Conservation (phyloP, 2,113 vertebrate species). For the Pelecanoides urinatrix region DNA sequence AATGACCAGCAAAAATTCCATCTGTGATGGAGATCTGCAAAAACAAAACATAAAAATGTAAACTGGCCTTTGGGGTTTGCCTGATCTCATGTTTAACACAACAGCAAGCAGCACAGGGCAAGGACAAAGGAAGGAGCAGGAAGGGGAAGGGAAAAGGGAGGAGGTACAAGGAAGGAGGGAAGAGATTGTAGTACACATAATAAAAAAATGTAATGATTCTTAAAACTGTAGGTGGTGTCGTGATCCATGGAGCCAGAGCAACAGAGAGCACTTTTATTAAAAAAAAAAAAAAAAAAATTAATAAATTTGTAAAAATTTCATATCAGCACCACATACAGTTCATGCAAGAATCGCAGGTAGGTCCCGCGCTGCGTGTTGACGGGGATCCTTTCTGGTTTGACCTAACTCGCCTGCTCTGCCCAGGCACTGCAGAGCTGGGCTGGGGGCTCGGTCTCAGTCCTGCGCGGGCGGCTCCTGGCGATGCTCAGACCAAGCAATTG, state of each 20-base stretch:
- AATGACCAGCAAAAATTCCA: constrained; percentile 78
- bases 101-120: constrained; percentile 14
- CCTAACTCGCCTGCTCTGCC: neutral
- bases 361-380: neutral
- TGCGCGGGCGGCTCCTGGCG: neutral
- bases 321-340: neutral
- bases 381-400: neutral
- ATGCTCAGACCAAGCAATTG: neutral
- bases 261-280: constrained; percentile 68
- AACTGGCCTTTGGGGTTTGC: constrained; percentile 32
- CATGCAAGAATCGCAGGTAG: neutral
- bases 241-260: constrained; percentile 20
- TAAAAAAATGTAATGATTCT: neutral
- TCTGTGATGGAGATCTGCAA: constrained; percentile 81
- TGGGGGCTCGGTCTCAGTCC: neutral
- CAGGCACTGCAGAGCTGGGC: neutral
- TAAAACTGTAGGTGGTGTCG: constrained; percentile 51
- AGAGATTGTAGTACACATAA: neutral
- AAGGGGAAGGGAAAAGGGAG: neutral
- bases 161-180: neutral
- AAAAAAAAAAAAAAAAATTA: neutral
- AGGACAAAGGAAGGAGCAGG: neutral
- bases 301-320: neutral
- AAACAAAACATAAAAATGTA: constrained; percentile 24
- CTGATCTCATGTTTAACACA: neutral